Conservation (phyloP, 2,797 vertebrate species). For the Muscicapa comitata region DNA sequence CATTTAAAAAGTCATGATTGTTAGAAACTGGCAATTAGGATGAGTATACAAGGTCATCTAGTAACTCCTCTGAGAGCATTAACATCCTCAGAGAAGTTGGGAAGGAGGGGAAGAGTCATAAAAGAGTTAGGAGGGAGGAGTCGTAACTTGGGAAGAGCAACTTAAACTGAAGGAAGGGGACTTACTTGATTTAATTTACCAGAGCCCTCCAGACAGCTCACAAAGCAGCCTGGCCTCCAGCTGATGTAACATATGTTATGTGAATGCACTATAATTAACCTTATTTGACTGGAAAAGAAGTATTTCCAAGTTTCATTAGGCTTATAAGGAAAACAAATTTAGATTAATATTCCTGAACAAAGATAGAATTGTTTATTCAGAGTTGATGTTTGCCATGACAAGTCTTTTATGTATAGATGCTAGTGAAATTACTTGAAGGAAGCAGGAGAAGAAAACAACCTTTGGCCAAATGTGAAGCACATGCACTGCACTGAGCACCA, state of each 20-base stretch:
- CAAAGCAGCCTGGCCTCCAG: background rate
- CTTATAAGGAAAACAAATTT: background rate
- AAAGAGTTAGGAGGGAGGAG: background rate
- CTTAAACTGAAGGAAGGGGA: background rate
- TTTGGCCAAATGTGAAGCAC: background rate
- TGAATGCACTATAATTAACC: background rate
- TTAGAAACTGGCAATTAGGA: background rate
- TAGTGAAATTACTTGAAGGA: background rate
- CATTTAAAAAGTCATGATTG: background rate
- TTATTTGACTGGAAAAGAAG: background rate
- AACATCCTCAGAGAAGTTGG: background rate
- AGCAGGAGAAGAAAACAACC: background rate
- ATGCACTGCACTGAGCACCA: background rate
- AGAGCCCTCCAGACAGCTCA: background rate
- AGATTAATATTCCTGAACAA: background rate
- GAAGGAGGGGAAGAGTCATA: background rate
- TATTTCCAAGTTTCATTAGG: background rate
- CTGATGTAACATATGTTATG: background rate
- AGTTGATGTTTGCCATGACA: background rate
- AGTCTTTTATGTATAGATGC: background rate
- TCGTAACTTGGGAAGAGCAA: background rate
- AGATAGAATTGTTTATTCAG: background rate
- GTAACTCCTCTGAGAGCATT: background rate
- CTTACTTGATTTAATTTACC: background rate
- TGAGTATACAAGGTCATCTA: background rate